Percentiles rank a stretch among this genome's conserved stretches.
Evolutionary conservation across 2,113 vertebrate genomes (phyloP).

Genomic region (Heterocephalus glaber): DNA sequence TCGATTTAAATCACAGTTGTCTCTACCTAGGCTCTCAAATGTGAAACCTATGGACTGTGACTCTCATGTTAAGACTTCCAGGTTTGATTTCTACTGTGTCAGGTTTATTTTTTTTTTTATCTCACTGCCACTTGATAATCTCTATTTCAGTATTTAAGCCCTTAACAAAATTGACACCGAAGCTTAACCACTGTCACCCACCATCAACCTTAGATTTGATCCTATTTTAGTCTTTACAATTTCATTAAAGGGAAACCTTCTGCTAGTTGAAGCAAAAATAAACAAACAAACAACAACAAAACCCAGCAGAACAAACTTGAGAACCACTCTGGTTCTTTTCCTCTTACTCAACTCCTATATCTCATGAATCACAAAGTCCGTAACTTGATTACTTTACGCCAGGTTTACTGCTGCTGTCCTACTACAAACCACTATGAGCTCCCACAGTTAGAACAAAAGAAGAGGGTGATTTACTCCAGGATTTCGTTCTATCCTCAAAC

Average conservation of each 20-base stretch:
- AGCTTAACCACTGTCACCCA: neutral
- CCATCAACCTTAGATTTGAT: neutral
- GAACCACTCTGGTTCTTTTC: neutral
- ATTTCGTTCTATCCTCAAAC: neutral
- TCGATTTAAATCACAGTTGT: neutral
- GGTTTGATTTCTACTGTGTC: neutral
- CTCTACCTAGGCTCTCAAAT: neutral
- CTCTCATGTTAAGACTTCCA: neutral
- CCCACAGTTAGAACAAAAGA: neutral
- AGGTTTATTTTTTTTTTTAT: neutral
- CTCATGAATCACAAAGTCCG: neutral
- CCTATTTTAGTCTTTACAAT: neutral
- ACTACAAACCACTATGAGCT: neutral
- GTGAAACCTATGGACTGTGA: no score
- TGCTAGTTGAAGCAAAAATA: neutral
- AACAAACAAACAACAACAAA: neutral
- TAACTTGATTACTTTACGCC: neutral
- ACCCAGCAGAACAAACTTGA: neutral
- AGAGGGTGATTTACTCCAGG: fast-evolving
- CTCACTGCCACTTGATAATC: neutral
- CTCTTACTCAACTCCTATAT: neutral
- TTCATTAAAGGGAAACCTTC: neutral
- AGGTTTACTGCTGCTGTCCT: neutral
- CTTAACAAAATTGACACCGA: neutral
- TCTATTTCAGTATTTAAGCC: neutral